Percentiles rank a stretch among this genome's conserved stretches.
Conservation (phyloP, 2,113 vertebrate genomes). For the Lucifuga dentata region DNA sequence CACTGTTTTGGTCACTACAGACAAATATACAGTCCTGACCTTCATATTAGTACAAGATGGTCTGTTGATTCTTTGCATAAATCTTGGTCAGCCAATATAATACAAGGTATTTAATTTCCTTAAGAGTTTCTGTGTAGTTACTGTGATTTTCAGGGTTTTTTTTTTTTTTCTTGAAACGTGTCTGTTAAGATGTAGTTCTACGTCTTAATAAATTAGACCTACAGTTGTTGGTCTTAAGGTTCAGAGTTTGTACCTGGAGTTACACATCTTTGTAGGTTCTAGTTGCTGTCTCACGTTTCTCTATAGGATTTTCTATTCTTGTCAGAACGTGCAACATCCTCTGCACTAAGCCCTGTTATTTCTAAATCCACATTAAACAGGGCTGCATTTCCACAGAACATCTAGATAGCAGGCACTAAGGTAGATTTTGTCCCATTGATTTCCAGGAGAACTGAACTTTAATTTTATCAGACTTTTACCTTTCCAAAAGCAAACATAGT, state of each 20-base stretch:
- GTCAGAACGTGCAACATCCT: constrained; percentile 33
- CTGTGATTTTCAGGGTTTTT: no score
- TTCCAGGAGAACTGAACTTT: background rate
- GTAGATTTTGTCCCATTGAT: background rate
- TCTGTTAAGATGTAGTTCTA: no score
- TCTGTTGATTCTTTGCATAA: no score
- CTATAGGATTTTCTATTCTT: constrained; percentile 31
- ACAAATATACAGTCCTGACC: no score
- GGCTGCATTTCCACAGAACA: background rate
- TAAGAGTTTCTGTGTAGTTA: no score
- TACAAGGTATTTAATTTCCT: no score
- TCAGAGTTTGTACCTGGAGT: background rate
- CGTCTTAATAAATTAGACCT: no score
- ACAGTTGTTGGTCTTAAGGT: background rate
- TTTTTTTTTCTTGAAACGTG: no score
- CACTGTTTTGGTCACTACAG: no score
- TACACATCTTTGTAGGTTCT: background rate
- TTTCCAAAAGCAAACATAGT: background rate
- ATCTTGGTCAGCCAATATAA: no score
- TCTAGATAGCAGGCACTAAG: background rate
- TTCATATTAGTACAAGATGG: no score
- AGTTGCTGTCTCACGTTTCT: constrained; percentile 19
- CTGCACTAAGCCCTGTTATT: constrained; percentile 38
- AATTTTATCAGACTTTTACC: background rate
- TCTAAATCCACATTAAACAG: constrained; percentile 40